These are phyloP conservation scores for Coilia nasus DNA, from an alignment of 2,797 vertebrate species.

Conservation along the genomic window DNA sequence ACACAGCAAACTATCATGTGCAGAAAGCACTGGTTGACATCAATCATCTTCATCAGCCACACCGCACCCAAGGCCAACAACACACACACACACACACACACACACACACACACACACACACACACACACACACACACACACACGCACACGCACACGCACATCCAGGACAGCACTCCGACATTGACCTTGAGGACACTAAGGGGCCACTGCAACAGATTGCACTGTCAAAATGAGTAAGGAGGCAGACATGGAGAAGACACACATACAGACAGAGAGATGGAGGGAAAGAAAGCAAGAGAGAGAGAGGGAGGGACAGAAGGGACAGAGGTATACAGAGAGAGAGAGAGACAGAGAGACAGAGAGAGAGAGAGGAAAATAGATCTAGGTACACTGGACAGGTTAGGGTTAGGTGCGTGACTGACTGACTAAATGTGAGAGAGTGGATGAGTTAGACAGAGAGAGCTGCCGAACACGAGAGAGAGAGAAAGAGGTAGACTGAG, in stretches of 20 bases:
- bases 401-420: too few species aligned
- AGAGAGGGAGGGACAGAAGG: too few species aligned
- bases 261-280: too few species aligned
- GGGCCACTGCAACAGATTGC: not conserved
- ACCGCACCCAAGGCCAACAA: not conserved
- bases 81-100: not conserved
- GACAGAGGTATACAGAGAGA: not conserved
- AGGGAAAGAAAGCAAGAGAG: not conserved
- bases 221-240: not conserved
- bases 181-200: constrained; percentile 16
- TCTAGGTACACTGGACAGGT: too few species aligned
- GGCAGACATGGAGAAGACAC: too few species aligned
- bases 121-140: not conserved
- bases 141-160: not conserved
- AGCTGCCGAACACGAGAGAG: not conserved
- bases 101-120: constrained; percentile 2
- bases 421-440: too few species aligned
- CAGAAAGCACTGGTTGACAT: not conserved
- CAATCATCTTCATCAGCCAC: not conserved
- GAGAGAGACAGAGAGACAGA: not conserved
- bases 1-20: not conserved
- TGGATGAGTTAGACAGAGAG: too few species aligned
- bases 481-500: not conserved
- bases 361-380: not conserved
- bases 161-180: not conserved